These are phyloP conservation scores for Centropus unirufus DNA, from an alignment of 2,113 vertebrate genomes.

Conservation along the genomic window DNA sequence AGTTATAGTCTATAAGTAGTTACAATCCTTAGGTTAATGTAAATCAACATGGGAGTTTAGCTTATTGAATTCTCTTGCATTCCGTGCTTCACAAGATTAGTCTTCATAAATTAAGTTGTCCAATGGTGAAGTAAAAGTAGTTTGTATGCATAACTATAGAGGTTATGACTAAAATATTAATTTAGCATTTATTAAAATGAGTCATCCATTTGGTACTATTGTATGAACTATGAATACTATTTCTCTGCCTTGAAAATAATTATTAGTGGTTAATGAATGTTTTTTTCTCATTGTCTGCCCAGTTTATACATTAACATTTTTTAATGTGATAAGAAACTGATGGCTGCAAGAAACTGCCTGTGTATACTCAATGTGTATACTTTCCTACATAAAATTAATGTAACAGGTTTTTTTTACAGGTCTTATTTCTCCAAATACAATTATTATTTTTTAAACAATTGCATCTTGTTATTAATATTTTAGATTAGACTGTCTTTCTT, in stretches of 20 bases:
- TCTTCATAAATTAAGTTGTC: background rate
- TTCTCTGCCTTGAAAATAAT: background rate
- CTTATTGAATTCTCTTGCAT: background rate
- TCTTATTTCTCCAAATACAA: background rate
- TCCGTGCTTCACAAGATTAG: background rate
- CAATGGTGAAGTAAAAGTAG: background rate
- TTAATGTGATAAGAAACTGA: background rate
- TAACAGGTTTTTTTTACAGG: background rate
- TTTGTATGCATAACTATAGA: background rate
- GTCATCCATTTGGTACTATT: background rate
- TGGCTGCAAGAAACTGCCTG: background rate
- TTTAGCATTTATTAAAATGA: background rate
- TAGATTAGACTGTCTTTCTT: background rate
- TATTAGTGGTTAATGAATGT: background rate
- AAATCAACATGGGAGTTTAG: background rate
- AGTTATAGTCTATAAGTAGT: background rate
- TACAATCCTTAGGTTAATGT: background rate
- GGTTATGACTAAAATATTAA: background rate
- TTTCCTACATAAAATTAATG: background rate
- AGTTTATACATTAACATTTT: background rate
- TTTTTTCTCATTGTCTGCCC: background rate
- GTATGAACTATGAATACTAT: background rate
- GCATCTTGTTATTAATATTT: background rate
- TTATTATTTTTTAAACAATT: background rate
- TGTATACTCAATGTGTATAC: background rate